Base-by-base conservation (phyloP, 2,888 invertebrate species). In the Acronicta alni region DNA sequence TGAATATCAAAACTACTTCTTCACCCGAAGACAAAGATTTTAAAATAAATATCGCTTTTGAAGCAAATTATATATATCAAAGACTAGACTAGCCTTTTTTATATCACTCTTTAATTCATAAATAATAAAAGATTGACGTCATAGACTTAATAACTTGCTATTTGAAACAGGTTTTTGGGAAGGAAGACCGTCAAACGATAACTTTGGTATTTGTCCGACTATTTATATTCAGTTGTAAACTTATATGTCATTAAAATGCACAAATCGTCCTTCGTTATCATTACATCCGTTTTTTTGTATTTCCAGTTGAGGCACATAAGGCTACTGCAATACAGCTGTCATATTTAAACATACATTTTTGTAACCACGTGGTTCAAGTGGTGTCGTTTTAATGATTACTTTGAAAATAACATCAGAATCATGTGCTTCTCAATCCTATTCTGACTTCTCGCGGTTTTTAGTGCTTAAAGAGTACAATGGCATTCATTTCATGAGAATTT, bases 291-390 rank as follows among this genome's bases (percentile, higher is more conserved):
- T 70, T 65, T 55, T 54, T 51, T 47, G 43, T 35, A 35, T 32
- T 54, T 43, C 30, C 16, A 30, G 4, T 46, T 16, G n/a, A 3
- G 32, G 32, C 4, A 32, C n/a, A 32, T 9, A 12, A 8, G 0
- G 8, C 10, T 54, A 59, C 39, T 54, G 15, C 41, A 45, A 45
- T 10, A 23, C 3, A 23, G 18, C 37, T 44, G 14, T 69, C 18
- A 63, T 57, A 47, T 64, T 16, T 57, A 70, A 58, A 39, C 16
- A 18, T 49, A 71, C 15, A 41, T 51, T 54, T 23, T 42, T 10
- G 14, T 10, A 8, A 7, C 30, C 71, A 65, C 66, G 70, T 54
- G 49, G 46, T 51, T 16, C 10, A 54, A 18, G 39, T 59, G 54
- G 38, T 46, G 48, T 26, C 18, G 10, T 35, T 39, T 53, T 26